Base-by-base conservation (phyloP, 1,140 invertebrate species). In the Pseudobourletiella spinata region DNA sequence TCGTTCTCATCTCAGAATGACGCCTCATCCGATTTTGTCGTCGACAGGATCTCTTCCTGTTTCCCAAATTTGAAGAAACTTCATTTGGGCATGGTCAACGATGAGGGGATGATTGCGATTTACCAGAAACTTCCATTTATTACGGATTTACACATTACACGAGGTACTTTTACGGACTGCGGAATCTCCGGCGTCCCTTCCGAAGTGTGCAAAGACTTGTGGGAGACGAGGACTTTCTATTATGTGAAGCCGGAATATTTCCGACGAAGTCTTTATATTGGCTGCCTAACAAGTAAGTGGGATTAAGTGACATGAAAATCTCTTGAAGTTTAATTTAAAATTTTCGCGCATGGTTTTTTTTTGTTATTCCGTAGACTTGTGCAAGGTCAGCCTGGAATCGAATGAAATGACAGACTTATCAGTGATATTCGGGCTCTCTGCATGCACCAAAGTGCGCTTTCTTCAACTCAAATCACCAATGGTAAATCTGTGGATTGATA, bases 201-300 rank as follows among this genome's bases (percentile, higher is more conserved):
- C 15, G 61, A 63, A 42, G 56, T 63, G 25, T 63, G 61, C 28
- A 39, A 39, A 20, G 61, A 63, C 39, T 28, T 63, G 56, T 46
- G 32, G n/a, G 61, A 63, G 35, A 63, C 61, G 4, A 39, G 24
- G 24, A 63, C 61, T 3, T 50, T 52, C 39, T 42, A 39, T 52
- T 22, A 51, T 26, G 35, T 52, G 1, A 24, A 50, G 25, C 55
- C 61, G 3, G 61, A 57, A 42, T 25, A 30, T n/a, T 63, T 58
- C 46, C 2, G 61, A 6, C 18, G 44, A 4, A 56, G 58, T 28
- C 28, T 63, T n/a, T 63, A 58, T 22, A 58, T 63, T 39, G 61
- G 61, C 39, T 39, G 44, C 30, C 32, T 63, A 11, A 32, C 55
- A 14, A 30, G 46, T 52, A 20, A 46, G 44, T 46, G n/a, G n/a